A percentile compares a stretch with the other conserved stretches of the same genome.
phyloP scores from a whole-genome alignment of 1,140 invertebrate species.

The Bombus soroeensis region DNA sequence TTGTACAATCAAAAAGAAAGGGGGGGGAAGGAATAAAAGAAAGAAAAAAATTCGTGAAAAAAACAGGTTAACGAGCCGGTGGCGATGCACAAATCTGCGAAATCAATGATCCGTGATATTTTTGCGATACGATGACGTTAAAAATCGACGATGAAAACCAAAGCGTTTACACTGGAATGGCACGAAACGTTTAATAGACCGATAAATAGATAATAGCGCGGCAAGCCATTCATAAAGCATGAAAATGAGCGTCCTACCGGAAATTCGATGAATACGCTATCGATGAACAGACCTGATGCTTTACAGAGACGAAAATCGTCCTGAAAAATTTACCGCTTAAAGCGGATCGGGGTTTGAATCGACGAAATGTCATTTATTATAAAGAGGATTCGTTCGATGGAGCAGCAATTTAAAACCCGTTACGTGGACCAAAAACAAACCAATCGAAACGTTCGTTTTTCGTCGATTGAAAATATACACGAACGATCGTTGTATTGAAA shows the following conservation, averaged over 20 bases:
- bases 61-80: neutral
- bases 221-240: constrained; percentile 38
- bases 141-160: constrained; percentile 36
- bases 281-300: neutral
- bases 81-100: neutral
- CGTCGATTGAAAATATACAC: neutral
- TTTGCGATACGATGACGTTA: constrained; percentile 26
- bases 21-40: neutral
- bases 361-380: constrained; percentile 6
- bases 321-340: neutral
- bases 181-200: constrained; percentile 46
- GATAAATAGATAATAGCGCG: constrained; percentile 61
- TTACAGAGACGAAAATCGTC: neutral
- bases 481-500: neutral
- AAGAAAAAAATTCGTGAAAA: neutral
- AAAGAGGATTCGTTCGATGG: neutral
- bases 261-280: constrained; percentile 46
- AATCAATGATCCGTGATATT: neutral
- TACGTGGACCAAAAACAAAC: no score
- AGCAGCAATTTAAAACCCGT: neutral
- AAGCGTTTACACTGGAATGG: constrained; percentile 19
- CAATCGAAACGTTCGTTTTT: neutral
- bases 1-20: neutral
- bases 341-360: neutral
- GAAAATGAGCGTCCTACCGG: constrained; percentile 31